Evolutionary conservation across 1,140 invertebrate species (phyloP).

Genomic region (Octopus sinensis): DNA sequence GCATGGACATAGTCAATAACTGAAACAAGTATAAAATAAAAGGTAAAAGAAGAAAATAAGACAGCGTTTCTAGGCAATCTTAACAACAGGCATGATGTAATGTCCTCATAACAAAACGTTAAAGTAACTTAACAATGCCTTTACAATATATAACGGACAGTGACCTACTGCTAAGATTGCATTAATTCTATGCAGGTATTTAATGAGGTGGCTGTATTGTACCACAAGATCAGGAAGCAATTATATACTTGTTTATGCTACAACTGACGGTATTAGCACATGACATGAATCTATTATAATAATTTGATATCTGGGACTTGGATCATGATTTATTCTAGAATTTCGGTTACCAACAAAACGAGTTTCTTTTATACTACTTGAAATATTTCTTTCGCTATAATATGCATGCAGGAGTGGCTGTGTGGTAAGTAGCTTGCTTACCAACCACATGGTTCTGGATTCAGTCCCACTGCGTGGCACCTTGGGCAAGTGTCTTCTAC

Average conservation of each 20-base stretch:
- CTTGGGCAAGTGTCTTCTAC: too few relatives aligned
- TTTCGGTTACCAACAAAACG: neutral
- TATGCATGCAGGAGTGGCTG: too few relatives aligned
- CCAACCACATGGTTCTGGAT: too few relatives aligned
- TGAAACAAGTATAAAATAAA: too few relatives aligned
- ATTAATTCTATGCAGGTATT: neutral
- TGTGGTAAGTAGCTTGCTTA: too few relatives aligned
- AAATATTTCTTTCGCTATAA: neutral
- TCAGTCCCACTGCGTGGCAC: too few relatives aligned
- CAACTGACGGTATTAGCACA: neutral
- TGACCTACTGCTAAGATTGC: neutral
- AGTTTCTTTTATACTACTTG: neutral
- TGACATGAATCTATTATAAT: constrained; percentile 3
- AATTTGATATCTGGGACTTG: neutral
- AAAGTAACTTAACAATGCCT: too few relatives aligned
- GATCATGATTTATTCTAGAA: neutral
- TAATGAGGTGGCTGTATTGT: constrained; percentile 7
- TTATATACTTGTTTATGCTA: neutral
- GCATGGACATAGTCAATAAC: too few relatives aligned
- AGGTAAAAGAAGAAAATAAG: too few relatives aligned
- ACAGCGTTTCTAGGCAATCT: too few relatives aligned
- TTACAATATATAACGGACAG: neutral
- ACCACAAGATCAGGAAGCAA: neutral
- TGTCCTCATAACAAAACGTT: too few relatives aligned
- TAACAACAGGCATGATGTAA: too few relatives aligned